phyloP scores from a whole-genome alignment of 2,113 vertebrate species.

The Dissostichus mawsoni region DNA sequence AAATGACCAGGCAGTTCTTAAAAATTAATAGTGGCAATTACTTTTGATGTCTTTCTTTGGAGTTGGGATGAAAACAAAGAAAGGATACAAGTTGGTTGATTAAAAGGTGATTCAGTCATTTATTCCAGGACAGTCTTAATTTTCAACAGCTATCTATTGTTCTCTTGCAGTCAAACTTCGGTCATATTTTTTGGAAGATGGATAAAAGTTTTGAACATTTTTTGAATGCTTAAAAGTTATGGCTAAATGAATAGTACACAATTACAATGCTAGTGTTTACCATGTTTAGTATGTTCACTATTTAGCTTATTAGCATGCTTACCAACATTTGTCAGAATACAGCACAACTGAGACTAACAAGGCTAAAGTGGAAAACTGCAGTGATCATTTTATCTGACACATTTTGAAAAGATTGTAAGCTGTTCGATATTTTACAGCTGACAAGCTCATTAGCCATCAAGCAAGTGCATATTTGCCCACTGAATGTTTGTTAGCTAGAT shows the following conservation, averaged over 20 bases:
- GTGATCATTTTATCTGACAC: neutral
- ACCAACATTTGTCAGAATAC: neutral
- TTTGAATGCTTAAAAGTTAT: neutral
- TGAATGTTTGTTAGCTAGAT: constrained; percentile 3
- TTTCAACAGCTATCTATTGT: no score
- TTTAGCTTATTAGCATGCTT: neutral
- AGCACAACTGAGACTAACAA: neutral
- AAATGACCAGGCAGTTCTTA: no score
- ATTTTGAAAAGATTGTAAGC: neutral
- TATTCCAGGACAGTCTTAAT: no score
- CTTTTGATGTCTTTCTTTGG: no score
- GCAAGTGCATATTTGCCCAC: neutral
- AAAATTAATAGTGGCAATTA: no score
- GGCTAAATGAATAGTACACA: neutral
- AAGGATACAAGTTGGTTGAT: no score
- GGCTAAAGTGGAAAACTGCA: neutral
- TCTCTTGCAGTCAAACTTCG: no score
- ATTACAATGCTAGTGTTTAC: neutral
- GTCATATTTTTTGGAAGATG: no score
- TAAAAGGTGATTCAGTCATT: no score
- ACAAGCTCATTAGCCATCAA: neutral
- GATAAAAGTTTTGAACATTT: no score
- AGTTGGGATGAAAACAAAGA: no score
- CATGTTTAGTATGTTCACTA: neutral
- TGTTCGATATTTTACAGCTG: neutral